phyloP scores from a whole-genome alignment of 2,797 vertebrate species.

The Thaleichthys pacificus region DNA sequence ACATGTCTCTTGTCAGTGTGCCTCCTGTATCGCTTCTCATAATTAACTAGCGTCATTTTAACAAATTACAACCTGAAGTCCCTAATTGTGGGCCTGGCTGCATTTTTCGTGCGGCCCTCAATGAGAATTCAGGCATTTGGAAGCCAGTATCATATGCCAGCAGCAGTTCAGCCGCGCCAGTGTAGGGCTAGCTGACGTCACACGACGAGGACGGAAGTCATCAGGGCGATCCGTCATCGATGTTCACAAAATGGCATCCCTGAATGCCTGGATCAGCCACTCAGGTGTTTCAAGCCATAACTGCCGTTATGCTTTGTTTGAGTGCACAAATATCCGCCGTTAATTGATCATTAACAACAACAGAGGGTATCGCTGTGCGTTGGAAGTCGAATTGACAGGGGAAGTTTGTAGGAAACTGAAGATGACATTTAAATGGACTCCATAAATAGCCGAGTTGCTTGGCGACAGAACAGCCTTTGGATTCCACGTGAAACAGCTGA shows the following conservation, averaged over 20 bases:
- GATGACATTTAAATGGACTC: conserved; percentile 59
- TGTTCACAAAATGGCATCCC: background rate
- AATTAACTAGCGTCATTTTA: background rate
- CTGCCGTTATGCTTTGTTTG: background rate
- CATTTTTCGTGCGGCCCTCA: background rate
- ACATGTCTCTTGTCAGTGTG: background rate
- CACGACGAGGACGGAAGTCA: no score
- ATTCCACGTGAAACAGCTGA: conserved; percentile 62
- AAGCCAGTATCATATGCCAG: background rate
- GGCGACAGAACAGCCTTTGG: conserved; percentile 52
- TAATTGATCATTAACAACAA: background rate
- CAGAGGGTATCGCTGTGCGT: background rate
- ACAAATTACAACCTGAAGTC: background rate
- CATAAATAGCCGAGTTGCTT: conserved; percentile 69
- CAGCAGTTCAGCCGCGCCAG: background rate
- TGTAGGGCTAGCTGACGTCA: no score
- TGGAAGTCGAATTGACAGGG: conserved; percentile 50
- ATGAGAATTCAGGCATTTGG: background rate
- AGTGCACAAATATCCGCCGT: background rate
- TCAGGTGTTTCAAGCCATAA: background rate
- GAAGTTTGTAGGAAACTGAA: conserved; percentile 54
- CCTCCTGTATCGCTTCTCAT: background rate
- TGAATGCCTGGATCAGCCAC: background rate
- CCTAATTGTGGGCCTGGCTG: conserved; percentile 1
- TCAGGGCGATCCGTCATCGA: background rate